Conservation (phyloP, 2,888 invertebrate species). For the Corbicula japonica region DNA sequence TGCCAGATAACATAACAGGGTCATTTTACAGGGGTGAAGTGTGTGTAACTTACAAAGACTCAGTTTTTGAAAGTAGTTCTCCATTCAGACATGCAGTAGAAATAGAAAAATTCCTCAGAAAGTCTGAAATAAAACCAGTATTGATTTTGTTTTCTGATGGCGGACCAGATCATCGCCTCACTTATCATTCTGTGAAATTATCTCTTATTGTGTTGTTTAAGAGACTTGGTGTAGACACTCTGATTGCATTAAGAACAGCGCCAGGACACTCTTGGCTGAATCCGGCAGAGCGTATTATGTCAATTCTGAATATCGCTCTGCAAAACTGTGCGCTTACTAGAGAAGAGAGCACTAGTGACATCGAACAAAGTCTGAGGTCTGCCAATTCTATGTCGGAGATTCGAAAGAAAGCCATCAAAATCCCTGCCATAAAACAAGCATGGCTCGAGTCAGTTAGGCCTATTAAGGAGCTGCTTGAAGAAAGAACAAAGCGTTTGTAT, state of each 20-base stretch:
- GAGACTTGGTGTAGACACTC: slow-evolving; percentile 19
- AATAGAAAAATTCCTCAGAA: slow-evolving; percentile 20
- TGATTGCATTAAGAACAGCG: slow-evolving; percentile 32
- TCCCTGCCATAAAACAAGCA: slow-evolving; percentile 15
- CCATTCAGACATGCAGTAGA: slow-evolving; percentile 40
- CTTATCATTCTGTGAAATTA: slow-evolving; percentile 34
- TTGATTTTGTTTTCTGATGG: slow-evolving; percentile 34
- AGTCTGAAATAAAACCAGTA: slow-evolving; percentile 3
- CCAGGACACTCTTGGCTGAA: slow-evolving; percentile 36
- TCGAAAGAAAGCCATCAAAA: slow-evolving; percentile 37
- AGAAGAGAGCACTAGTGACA: slow-evolving; percentile 39
- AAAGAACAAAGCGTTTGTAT: slow-evolving; percentile 31
- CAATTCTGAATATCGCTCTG: slow-evolving; percentile 32
- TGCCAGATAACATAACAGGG: slow-evolving; percentile 53
- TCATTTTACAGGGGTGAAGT: slow-evolving; percentile 61
- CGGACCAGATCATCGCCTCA: slow-evolving; percentile 32
- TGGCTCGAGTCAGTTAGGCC: slow-evolving; percentile 38
- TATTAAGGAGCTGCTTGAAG: slow-evolving; percentile 12
- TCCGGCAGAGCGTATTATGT: slow-evolving; percentile 39
- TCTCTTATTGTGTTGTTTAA: slow-evolving; percentile 26
- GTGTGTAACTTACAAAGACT: slow-evolving; percentile 50
- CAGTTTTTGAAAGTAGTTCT: slow-evolving; percentile 48
- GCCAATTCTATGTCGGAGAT: slow-evolving; percentile 39
- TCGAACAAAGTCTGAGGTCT: slow-evolving; percentile 23
- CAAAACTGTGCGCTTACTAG: slow-evolving; percentile 35